Evolutionary conservation across 2,113 vertebrate genomes (phyloP), one percentile per base, ranked within the genome.

Genomic region (Elachura formosa): DNA sequence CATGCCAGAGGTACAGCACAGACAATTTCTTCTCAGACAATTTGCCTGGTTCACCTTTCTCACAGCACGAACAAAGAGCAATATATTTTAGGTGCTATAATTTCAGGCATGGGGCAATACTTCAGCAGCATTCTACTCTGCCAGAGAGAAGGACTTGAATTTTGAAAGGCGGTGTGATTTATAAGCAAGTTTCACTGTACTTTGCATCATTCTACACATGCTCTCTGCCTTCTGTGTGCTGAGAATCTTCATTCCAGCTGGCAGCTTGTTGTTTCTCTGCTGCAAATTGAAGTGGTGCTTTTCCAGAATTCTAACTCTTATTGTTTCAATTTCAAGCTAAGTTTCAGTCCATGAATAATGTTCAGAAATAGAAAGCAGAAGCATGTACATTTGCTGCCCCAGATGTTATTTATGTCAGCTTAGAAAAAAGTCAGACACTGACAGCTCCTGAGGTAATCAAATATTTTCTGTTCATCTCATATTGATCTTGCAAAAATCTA

Each of bases 391-490:
- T 92, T 94, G 51, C 67, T 83, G 85, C 33, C 85, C 59, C 29
- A 79, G 59, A 69, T 11, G 6, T 93, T 89, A 90, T 86, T 93
- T 93, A 46, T 83, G 43, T 56, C 75, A 87, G 46, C 58, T 90
- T 85, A 31, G 45, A 72, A 62, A 84, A 64, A 88, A 84, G 31
- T 10, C 68, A 66, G 46, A 69, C n/a, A 62, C 69, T 75, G 56
- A 67, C 52, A 89, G 66, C 48, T 93, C 31, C 54, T 64, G 66
- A 72, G 14, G 58, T 87, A 93, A 93, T 84, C 36, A 87, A 84
- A 76, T 75, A 61, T 95, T 76, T 94, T 91, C 77, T 94, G 74
- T 84, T 96, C 77, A 59, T 63, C 56, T 91, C 40, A 33, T 84
- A 91, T 43, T 87, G 84, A 84, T 87, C 66, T 68, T 67, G 26